Evolutionary conservation across 2,113 vertebrate genomes (phyloP), one percentile per base, ranked within the genome.

Genomic region (Phodopus roborovskii): DNA sequence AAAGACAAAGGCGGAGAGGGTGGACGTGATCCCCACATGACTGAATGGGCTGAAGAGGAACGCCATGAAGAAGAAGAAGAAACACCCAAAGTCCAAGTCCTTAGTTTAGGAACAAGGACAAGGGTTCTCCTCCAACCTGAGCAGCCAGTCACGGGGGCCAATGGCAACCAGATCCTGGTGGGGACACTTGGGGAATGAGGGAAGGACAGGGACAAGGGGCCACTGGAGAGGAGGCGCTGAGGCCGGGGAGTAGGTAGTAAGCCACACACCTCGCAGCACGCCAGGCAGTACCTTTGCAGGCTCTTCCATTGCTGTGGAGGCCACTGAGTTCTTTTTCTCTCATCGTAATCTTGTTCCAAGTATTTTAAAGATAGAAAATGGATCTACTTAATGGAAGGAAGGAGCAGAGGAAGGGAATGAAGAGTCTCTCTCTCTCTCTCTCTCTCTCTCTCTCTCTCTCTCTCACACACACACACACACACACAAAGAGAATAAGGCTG

Each of bases 1-100:
- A 20, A 4, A 64, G 75, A 78, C 12, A 36, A 24, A n/a, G 75
- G 0, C 2, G 39, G 79, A 45, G 5, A 45, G 5, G 0, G n/a
- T 17, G 17, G 30, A 1, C 16, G 33, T 53, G 36, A 0, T 53
- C 60, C 64, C 33, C 2, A 1, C 0, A 5, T 0, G 1, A 36
- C 22, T 1, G 0, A 22, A 15, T 0, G 30, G 60, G 56, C 39
- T 7, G 2, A n/a, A 87, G 42, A 58, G 15, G 17, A 77, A 33
- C 4, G 28, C 30, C 71, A 11, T 19, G 5, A 0, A 45, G n/a
- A n/a, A n/a, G n/a, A 36, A 10, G 58, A 17, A 22, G 50, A n/a
- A 66, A 71, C 2, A 33, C 48, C 56, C 39, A 0, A 16, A 50
- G 39, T 20, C 45, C 12, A 20, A 75, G 30, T 42, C 56, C 75